Base-by-base conservation (phyloP, 2,888 invertebrate species). In the Unio delphinus region DNA sequence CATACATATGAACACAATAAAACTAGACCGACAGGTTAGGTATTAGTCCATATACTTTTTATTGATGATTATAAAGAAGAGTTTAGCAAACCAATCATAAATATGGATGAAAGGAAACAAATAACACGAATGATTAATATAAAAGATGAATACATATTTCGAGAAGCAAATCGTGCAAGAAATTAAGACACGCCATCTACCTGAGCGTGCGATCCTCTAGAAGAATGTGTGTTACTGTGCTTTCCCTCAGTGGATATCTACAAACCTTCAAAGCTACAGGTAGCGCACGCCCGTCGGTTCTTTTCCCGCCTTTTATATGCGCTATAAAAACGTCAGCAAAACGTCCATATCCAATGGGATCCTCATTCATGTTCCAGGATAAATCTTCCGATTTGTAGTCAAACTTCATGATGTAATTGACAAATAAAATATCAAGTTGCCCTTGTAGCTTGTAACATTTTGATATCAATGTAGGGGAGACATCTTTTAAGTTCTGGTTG, bases 271-370 rank as follows among this genome's bases (percentile, higher is more conserved):
- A 61, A 8, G 85, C 85, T 15, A 82, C 82, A 6, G 69, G 67
- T 4, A 57, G 26, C 15, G 64, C 63, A 11, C 62, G 58, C n/a
- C 61, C 62, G 7, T 70, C 64, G 0, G 67, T 59, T 45, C 45
- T 45, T 45, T 45, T 45, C 26, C 64, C 11, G 7, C 62, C 23
- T 57, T 70, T 69, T 3, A 80, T 65, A 18, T 70, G 64, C 1
- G 75, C 83, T 28, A 74, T 72, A 65, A 76, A 86, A 3, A 87
- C 86, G 64, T 81, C 80, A 6, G 86, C 86, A 74, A 86, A 87
- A 64, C 80, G 80, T 15, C 87, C 87, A 20, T 77, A 79, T 17
- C 86, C 85, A 1, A 86, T 64, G 11, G 77, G 72, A 30, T 74
- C 72, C 1, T 76, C 75, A 3, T 60, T 45, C 11, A 74, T 71